phyloP scores from a whole-genome alignment of 2,113 vertebrate species.

The Malurus elegans region DNA sequence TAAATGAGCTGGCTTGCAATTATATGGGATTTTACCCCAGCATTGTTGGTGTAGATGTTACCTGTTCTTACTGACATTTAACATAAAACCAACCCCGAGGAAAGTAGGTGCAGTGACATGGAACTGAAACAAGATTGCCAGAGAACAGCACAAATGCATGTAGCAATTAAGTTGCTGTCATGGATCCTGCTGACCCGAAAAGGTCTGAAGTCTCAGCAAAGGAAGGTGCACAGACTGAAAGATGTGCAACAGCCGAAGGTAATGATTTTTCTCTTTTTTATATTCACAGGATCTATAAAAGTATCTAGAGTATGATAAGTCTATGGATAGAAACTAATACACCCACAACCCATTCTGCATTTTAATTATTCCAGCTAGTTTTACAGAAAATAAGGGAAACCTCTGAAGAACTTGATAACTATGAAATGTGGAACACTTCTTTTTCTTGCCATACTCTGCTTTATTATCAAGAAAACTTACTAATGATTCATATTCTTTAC shows the following conservation, averaged over 20 bases:
- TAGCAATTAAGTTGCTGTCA: slow-evolving; percentile 78
- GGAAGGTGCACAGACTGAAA: background rate
- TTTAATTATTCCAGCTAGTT: background rate
- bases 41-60: slow-evolving; percentile 31
- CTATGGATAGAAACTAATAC: background rate
- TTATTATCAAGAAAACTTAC: background rate
- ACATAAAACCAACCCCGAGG: slow-evolving; percentile 48
- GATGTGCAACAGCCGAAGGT: background rate
- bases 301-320: background rate
- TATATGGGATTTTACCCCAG: slow-evolving; percentile 43
- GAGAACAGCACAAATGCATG: slow-evolving; percentile 51
- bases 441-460: background rate
- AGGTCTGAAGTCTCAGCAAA: background rate
- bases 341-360: background rate
- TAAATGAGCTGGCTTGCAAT: slow-evolving; percentile 7
- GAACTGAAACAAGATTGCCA: slow-evolving; percentile 65
- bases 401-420: background rate
- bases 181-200: background rate
- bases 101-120: slow-evolving; percentile 44
- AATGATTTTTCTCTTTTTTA: background rate
- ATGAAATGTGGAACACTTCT: background rate
- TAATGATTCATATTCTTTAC: background rate
- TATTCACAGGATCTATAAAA: background rate
- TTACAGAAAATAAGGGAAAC: background rate
- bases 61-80: slow-evolving; percentile 68